Evolutionary conservation across 2,113 vertebrate genomes (phyloP).

Genomic region (Pimephales promelas): DNA sequence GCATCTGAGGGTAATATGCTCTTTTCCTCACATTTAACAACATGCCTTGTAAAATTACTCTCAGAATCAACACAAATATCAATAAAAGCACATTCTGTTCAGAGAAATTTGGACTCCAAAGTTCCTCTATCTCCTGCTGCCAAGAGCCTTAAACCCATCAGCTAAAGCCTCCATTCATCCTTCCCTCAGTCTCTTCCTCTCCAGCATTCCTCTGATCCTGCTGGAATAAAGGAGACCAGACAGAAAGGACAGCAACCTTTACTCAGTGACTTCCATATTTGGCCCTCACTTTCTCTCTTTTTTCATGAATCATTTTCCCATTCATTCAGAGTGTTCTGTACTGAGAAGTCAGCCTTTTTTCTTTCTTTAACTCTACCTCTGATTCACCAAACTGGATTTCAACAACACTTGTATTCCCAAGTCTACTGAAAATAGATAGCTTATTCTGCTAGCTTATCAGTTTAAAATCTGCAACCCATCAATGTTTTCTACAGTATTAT

Average conservation of each 20-base stretch:
- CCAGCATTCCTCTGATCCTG: background rate
- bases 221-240: background rate
- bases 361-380: background rate
- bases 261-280: conserved; percentile 4
- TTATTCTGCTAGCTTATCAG: background rate
- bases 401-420: background rate
- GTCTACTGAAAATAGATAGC: background rate
- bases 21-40: background rate
- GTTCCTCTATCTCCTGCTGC: background rate
- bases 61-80: conserved; percentile 35
- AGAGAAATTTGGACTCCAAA: conserved; percentile 20
- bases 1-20: conserved; percentile 13
- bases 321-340: background rate
- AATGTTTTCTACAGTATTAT: background rate
- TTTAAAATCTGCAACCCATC: background rate
- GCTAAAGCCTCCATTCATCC: background rate
- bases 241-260: conserved; percentile 5
- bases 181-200: background rate
- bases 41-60: conserved; percentile 14
- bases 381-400: background rate
- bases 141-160: conserved; percentile 14
- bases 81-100: conserved; percentile 35
- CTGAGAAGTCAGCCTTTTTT: background rate
- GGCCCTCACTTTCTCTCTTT: background rate
- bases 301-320: background rate